Percentiles rank a stretch among this genome's conserved stretches.
phyloP scores from a whole-genome alignment of 2,113 vertebrate species.

The Pachycephala philippinensis region DNA sequence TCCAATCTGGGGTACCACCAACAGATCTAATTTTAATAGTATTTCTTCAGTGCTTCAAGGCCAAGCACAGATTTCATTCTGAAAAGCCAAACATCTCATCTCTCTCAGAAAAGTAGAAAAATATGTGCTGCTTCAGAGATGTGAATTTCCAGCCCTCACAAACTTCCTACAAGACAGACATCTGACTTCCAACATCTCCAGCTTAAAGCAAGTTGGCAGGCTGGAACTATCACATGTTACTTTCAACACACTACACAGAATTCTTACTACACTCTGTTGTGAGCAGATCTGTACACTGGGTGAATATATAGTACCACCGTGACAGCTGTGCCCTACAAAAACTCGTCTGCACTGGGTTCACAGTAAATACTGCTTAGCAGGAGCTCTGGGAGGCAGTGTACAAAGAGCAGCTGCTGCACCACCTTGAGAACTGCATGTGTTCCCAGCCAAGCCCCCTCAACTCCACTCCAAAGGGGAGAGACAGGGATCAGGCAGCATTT shows the following conservation, averaged over 20 bases:
- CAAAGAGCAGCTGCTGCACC: slow-evolving; percentile 18
- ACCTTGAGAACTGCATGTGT: not conserved
- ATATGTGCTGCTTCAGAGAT: not conserved
- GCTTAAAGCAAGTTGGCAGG: not conserved
- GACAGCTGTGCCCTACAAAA: slow-evolving; percentile 32
- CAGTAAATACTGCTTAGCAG: not conserved
- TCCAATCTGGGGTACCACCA: not conserved
- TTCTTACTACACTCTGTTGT: not conserved
- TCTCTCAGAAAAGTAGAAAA: not conserved
- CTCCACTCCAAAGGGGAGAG: not conserved
- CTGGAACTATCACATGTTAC: not conserved
- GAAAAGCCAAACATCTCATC: not conserved
- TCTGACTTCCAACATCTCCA: not conserved
- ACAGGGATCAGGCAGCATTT: not conserved
- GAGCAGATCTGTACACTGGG: not conserved
- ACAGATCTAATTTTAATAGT: not conserved
- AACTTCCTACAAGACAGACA: not conserved
- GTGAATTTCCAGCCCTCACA: not conserved
- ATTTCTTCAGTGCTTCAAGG: not conserved
- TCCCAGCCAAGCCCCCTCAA: not conserved
- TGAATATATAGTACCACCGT: not conserved
- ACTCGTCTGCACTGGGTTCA: not conserved
- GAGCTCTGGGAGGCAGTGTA: not conserved
- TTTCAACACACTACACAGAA: not conserved
- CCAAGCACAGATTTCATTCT: not conserved